Conservation (phyloP, 2,113 vertebrate species). For the Raja brachyura region DNA sequence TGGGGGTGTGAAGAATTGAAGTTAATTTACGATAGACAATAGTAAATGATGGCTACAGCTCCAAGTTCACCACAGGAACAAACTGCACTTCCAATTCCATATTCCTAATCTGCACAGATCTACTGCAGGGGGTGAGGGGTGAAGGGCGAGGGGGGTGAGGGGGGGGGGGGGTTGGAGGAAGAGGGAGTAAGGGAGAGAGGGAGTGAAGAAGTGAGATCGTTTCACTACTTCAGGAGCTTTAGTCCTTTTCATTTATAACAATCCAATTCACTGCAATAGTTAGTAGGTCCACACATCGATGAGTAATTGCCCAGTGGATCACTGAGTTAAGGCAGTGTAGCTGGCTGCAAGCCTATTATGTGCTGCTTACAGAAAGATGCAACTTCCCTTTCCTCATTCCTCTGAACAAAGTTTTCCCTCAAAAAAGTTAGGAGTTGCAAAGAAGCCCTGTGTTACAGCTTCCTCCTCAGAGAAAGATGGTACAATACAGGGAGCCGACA, state of each 20-base stretch:
- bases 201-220: no score
- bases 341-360: neutral
- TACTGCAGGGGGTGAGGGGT: neutral
- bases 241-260: neutral
- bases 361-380: neutral
- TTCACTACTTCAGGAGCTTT: no score
- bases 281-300: neutral
- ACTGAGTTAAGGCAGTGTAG: neutral
- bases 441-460: no score
- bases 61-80: no score
- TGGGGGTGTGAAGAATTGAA: neutral
- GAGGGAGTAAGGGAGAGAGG: no score
- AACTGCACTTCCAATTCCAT: neutral
- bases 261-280: neutral
- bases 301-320: neutral
- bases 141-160: no score
- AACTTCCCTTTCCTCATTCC: neutral
- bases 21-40: neutral
- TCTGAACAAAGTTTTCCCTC: neutral
- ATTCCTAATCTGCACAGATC: neutral
- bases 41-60: neutral
- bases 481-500: no score
- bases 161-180: no score
- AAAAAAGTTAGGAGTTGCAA: no score
- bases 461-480: no score